Base-by-base conservation (phyloP, 2,888 invertebrate genomes). In the Thymelicus lineola region DNA sequence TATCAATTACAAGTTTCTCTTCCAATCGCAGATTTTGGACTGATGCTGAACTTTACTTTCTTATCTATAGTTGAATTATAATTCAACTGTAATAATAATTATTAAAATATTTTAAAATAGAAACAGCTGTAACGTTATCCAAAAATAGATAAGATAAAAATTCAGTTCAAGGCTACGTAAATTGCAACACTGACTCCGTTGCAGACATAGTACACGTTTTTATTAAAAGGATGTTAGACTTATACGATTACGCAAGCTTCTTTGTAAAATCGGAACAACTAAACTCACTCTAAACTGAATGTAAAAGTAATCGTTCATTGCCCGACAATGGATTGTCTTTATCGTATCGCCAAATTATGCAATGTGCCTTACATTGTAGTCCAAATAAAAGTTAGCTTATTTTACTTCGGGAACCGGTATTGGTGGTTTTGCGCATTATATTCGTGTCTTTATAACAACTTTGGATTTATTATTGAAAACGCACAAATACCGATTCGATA, bases 141-240 rank as follows among this genome's bases (percentile, higher is more conserved):
- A n/a, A 35, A 45, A 67, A 61, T 45, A 35, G 61, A 67, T 67
- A 67, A 67, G 61, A 67, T 61, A 67, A 45, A 61, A 61, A 60
- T 46, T 45, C 28, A 50, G 17, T 53, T 67, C 60, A 68, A 68
- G 68, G 68, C 45, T n/a, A 62, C 55, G 6, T 48, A 53, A 9
- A 62, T 68, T 62, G 71, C 66, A 53, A 71, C 62, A 28, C 53
- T 28, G 60, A 61, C 68, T 35, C 57, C 59, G 68, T 61, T 50
- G 60, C 70, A 69, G 46, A 70, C 71, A 74, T 72, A 72, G 65
- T 68, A 63, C 55, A 58, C 48, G 55, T 66, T 61, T 63, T 65
- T 58, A 72, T 69, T 66, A 69, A 63, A 67, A 71, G 28, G 17
- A 58, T 58, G 36, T 58, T 15, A 46, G 57, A 14, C 48, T 55